Evolutionary conservation across 2,888 invertebrate genomes (phyloP).

Genomic region (Globia sparganii): DNA sequence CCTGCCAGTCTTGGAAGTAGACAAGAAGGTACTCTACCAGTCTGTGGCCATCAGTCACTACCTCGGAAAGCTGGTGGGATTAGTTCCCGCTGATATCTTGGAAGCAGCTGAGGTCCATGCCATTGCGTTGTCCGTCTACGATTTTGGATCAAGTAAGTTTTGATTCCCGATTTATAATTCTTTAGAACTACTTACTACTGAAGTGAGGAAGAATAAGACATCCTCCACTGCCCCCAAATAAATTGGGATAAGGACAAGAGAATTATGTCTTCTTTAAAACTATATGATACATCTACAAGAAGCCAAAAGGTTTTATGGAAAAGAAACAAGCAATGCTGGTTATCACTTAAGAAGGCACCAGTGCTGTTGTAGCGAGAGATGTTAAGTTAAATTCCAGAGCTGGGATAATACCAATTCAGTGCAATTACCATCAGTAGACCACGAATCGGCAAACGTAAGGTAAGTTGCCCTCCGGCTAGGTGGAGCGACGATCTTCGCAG

Average conservation of each 20-base stretch:
- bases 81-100: slow-evolving; percentile 77
- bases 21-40: slow-evolving; percentile 82
- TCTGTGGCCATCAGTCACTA: slow-evolving; percentile 84
- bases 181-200: not conserved
- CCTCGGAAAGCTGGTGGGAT: slow-evolving; percentile 80
- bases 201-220: not conserved
- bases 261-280: not conserved
- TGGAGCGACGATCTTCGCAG: too few species aligned
- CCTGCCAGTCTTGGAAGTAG: slow-evolving; percentile 84
- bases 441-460: too few species aligned
- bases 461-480: too few species aligned
- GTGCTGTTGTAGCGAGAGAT: not conserved
- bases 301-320: not conserved
- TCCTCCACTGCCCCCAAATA: not conserved
- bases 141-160: slow-evolving; percentile 52
- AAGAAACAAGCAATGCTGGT: not conserved
- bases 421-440: not conserved
- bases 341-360: too few species aligned
- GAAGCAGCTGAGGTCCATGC: slow-evolving; percentile 81
- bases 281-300: not conserved
- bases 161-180: not conserved
- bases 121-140: slow-evolving; percentile 72
- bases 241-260: not conserved
- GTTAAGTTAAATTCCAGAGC: not conserved
- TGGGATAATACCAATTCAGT: not conserved